Conservation (phyloP, 1,140 invertebrate species). For the Drosophila repleta region DNA sequence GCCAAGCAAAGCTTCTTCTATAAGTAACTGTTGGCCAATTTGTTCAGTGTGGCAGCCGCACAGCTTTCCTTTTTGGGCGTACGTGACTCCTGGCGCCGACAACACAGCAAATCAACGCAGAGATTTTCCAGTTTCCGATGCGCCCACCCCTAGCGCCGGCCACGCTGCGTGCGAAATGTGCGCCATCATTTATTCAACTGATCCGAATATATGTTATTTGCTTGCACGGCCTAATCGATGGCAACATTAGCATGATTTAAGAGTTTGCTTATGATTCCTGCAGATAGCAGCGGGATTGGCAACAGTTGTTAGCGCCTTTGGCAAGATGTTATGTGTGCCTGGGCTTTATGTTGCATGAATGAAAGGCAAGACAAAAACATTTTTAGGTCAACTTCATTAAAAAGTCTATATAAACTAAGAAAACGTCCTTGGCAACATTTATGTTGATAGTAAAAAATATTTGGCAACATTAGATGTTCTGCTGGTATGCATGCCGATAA, state of each 20-base stretch:
- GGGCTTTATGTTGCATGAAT: neutral
- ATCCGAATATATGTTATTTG: constrained; percentile 7
- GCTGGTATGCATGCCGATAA: too few relatives aligned
- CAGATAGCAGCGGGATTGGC: neutral
- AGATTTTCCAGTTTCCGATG: constrained; percentile 33
- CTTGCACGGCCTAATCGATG: constrained; percentile 9
- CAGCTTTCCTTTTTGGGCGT: constrained; percentile 18
- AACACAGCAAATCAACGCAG: constrained; percentile 33
- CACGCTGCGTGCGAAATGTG: constrained; percentile 7
- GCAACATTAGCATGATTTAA: constrained; percentile 9
- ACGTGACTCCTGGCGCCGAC: constrained; percentile 37
- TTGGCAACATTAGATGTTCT: neutral
- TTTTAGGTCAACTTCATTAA: too few relatives aligned
- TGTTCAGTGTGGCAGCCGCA: constrained; percentile 4
- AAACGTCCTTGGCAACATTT: neutral
- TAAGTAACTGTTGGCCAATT: constrained; percentile 10
- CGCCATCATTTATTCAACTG: constrained; percentile 13
- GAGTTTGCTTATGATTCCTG: neutral
- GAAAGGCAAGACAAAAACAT: too few relatives aligned
- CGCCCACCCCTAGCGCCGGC: neutral
- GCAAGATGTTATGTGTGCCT: neutral
- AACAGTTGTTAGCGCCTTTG: neutral
- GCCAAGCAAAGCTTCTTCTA: neutral
- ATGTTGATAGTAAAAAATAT: neutral
- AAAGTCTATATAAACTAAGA: too few relatives aligned